phyloP scores from a whole-genome alignment of 1,140 invertebrate genomes.

The Solenopsis fugax region DNA sequence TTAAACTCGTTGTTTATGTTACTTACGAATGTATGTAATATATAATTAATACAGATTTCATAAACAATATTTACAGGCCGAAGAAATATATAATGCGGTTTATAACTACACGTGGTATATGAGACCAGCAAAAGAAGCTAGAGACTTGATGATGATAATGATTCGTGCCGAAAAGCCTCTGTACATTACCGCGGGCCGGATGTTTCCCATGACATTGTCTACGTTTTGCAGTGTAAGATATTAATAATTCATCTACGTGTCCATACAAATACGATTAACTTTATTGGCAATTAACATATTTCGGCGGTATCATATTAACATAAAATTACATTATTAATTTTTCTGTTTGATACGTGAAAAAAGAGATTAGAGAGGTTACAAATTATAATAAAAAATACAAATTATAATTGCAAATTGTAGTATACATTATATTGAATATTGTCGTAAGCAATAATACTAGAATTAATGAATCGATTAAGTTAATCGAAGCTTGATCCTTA shows the following conservation, averaged over 20 bases:
- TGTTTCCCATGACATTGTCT: constrained; percentile 44
- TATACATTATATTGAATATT: background rate
- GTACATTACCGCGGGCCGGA: constrained; percentile 30
- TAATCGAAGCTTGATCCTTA: background rate
- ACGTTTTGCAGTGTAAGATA: constrained; percentile 39
- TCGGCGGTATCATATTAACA: background rate
- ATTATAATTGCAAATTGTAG: no score
- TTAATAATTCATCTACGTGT: background rate
- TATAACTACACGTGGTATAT: constrained; percentile 27
- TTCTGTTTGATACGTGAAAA: background rate
- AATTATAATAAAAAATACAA: no score
- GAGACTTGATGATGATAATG: constrained; percentile 18
- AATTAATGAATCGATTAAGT: background rate
- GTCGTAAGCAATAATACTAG: background rate
- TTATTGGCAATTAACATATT: background rate
- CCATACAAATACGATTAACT: background rate
- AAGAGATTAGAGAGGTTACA: background rate
- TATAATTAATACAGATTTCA: no score
- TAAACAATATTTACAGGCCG: constrained; percentile 27
- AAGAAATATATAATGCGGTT: constrained; percentile 35
- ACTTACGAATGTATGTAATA: no score
- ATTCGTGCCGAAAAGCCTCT: constrained; percentile 30
- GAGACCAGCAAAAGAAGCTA: constrained; percentile 9
- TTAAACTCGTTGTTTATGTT: no score
- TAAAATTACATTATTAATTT: background rate